Conservation (phyloP, 1,140 invertebrate genomes). For the Campoletis sonorensis region DNA sequence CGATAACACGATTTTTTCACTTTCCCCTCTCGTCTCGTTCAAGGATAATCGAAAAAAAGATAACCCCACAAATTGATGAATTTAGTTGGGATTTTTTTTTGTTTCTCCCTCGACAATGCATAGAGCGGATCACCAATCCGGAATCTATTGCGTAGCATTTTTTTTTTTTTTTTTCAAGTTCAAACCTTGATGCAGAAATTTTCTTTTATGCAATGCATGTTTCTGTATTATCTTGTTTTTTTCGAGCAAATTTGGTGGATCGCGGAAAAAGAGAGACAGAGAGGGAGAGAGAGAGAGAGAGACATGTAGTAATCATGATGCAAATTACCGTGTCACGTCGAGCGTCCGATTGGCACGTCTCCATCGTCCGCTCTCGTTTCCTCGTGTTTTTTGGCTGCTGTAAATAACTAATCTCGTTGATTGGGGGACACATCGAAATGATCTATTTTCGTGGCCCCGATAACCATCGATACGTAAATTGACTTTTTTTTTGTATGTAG, state of each 20-base stretch:
- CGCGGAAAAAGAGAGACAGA: not conserved
- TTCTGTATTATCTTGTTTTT: not conserved
- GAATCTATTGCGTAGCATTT: not conserved
- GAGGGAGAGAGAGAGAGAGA: not conserved
- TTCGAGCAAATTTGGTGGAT: not conserved
- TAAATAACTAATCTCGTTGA: no score
- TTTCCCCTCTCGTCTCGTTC: not conserved
- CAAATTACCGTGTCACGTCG: not conserved
- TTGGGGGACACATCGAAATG: no score
- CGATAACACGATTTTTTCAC: constrained; percentile 3
- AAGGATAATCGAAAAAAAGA: not conserved
- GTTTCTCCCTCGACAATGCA: not conserved
- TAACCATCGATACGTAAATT: no score
- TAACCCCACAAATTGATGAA: constrained; percentile 3
- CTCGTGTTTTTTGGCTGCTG: no score
- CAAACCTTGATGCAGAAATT: no score
- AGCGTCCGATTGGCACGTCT: constrained; percentile 2
- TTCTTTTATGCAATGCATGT: not conserved
- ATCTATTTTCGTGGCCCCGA: no score
- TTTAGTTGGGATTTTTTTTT: not conserved
- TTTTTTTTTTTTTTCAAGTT: constrained; percentile 8
- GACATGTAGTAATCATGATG: not conserved
- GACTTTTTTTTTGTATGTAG: no score
- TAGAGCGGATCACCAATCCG: not conserved
- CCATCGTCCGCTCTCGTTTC: no score